phyloP scores from a whole-genome alignment of 2,888 invertebrate genomes.

The Drosophila rellima region DNA sequence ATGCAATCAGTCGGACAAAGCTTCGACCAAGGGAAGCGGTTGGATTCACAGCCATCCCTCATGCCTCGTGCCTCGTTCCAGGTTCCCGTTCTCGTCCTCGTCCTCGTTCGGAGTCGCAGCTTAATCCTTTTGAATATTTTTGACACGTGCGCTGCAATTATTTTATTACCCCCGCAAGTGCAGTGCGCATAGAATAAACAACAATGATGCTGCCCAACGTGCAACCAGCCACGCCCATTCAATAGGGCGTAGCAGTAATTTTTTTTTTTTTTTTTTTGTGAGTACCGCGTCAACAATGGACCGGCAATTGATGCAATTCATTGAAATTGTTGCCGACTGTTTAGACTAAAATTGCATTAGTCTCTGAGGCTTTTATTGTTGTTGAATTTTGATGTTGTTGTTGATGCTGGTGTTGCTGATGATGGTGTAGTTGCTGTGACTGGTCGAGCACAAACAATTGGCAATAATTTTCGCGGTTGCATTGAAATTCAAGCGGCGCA shows the following conservation, averaged over 20 bases:
- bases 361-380: conserved; percentile 58
- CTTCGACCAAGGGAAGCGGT: conserved; percentile 39
- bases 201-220: conserved; percentile 36
- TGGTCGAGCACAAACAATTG: conserved; percentile 81
- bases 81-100: background rate
- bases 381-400: conserved; percentile 10
- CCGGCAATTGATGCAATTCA: conserved; percentile 81
- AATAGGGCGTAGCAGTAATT: conserved; percentile 38
- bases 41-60: conserved; percentile 35
- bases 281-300: conserved; percentile 62
- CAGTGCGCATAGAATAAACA: conserved; percentile 44
- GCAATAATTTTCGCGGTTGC: conserved; percentile 83
- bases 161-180: conserved; percentile 79
- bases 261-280: conserved; percentile 13
- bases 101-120: conserved; percentile 5
- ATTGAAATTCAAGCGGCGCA: conserved; percentile 73
- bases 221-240: conserved; percentile 59
- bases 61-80: conserved; percentile 7
- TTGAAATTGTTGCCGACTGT: conserved; percentile 79
- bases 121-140: conserved; percentile 83
- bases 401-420: conserved; percentile 17
- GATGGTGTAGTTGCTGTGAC: conserved; percentile 30
- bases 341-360: conserved; percentile 81
- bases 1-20: conserved; percentile 77
- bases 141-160: conserved; percentile 84